phyloP scores from a whole-genome alignment of 2,797 vertebrate genomes.

The Mustela erminea region DNA sequence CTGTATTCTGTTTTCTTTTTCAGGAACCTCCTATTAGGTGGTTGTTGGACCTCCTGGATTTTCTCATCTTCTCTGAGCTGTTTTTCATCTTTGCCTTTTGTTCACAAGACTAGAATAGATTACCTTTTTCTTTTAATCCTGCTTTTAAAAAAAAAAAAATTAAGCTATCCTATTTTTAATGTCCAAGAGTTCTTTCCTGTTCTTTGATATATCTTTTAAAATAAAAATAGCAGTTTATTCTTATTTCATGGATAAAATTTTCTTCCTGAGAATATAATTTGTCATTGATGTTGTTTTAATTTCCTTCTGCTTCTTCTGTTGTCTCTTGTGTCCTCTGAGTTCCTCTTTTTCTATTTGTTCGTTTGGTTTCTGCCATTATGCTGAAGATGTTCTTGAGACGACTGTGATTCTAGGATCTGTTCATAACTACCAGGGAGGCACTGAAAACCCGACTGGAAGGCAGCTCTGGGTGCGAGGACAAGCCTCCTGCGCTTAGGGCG shows the following conservation, averaged over 20 bases:
- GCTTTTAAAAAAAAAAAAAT: background rate
- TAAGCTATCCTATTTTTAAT: conserved; percentile 1
- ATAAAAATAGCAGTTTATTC: conserved; percentile 36
- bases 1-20: background rate
- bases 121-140: conserved; percentile 28
- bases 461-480: background rate
- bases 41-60: conserved; percentile 11
- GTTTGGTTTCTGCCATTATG: conserved; percentile 13
- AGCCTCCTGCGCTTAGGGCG: background rate
- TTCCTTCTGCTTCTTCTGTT: background rate
- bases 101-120: conserved; percentile 4
- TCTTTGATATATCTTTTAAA: conserved; percentile 56
- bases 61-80: background rate
- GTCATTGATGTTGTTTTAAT: background rate
- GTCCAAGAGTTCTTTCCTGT: background rate
- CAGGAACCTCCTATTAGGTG: background rate
- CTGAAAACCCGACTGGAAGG: background rate
- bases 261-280: background rate
- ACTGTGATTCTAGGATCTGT: conserved; percentile 57
- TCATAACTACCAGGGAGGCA: background rate
- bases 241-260: conserved; percentile 10
- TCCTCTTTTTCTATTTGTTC: background rate
- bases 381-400: conserved; percentile 58
- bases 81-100: conserved; percentile 22
- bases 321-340: background rate